These are phyloP conservation scores for Rhorus exstirpatorius DNA, from an alignment of 2,888 invertebrate genomes.

Conservation along the genomic window DNA sequence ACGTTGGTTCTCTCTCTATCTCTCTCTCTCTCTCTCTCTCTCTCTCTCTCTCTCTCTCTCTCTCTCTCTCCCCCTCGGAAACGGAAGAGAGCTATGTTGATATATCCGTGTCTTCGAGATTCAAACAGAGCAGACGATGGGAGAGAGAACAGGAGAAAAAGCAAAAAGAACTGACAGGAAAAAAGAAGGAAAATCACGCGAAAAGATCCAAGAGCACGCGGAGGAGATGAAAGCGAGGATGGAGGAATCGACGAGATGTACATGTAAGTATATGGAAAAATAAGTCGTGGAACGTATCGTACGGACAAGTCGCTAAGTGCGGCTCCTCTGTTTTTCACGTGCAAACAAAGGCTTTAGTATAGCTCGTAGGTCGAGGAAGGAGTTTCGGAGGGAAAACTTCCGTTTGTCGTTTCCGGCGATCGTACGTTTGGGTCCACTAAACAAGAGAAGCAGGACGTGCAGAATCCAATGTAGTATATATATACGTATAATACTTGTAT, in stretches of 20 bases:
- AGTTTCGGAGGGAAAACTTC: constrained; percentile 64
- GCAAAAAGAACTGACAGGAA: background rate
- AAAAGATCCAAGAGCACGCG: background rate
- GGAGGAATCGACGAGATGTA: background rate
- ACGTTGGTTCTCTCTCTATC: background rate
- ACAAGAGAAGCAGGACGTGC: constrained; percentile 27
- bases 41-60: background rate
- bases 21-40: constrained; percentile 2
- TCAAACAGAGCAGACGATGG: background rate
- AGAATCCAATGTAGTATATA: background rate
- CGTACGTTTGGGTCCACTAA: constrained; percentile 65
- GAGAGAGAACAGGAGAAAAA: background rate
- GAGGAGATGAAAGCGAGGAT: background rate
- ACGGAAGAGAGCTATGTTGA: background rate
- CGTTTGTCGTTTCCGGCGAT: constrained; percentile 69
- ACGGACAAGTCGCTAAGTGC: constrained; percentile 61
- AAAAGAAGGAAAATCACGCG: background rate
- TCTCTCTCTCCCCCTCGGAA: background rate
- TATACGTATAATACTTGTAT: background rate
- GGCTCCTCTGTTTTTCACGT: constrained; percentile 67
- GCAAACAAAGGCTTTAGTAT: constrained; percentile 64
- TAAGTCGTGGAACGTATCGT: constrained; percentile 11
- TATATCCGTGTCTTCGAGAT: background rate
- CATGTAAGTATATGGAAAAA: constrained; percentile 25
- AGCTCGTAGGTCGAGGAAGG: constrained; percentile 9